Evolutionary conservation across 1,140 invertebrate genomes (phyloP).

Genomic region (Harpegnathos saltator): DNA sequence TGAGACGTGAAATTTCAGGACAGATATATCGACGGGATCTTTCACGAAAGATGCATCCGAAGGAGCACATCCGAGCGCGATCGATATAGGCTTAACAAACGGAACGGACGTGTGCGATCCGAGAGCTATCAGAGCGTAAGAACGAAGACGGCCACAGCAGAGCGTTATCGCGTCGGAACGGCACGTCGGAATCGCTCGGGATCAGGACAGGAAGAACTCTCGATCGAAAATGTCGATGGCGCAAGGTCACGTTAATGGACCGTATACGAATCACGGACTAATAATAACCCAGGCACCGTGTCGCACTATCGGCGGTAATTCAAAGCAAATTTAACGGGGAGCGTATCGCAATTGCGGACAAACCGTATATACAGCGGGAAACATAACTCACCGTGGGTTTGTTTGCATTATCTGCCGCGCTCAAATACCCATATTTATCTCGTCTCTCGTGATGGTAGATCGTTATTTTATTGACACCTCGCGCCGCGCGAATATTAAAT

Average conservation of each 20-base stretch:
- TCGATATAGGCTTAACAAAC: too few relatives aligned
- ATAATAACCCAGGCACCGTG: conserved; percentile 79
- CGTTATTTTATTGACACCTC: conserved; percentile 81
- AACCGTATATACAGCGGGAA: conserved; percentile 76
- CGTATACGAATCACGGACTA: conserved; percentile 79
- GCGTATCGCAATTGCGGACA: conserved; percentile 78
- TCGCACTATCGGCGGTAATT: conserved; percentile 81
- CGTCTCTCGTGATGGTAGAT: conserved; percentile 78
- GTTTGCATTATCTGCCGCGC: conserved; percentile 83
- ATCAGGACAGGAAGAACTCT: not conserved
- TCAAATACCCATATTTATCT: conserved; percentile 84
- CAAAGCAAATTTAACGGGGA: conserved; percentile 82
- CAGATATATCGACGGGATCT: too few relatives aligned
- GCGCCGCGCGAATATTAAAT: conserved; percentile 71
- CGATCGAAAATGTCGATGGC: conserved; percentile 54
- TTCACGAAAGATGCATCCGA: too few relatives aligned
- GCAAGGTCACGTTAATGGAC: conserved; percentile 78
- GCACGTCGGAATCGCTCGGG: not conserved
- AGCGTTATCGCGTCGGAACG: not conserved
- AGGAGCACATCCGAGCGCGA: too few relatives aligned
- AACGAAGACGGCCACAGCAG: not conserved
- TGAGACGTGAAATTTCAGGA: too few relatives aligned
- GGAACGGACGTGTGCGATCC: not conserved
- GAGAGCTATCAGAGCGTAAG: not conserved
- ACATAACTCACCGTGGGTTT: conserved; percentile 83